phyloP scores from a whole-genome alignment of 2,113 vertebrate genomes.

The Pionites leucogaster region DNA sequence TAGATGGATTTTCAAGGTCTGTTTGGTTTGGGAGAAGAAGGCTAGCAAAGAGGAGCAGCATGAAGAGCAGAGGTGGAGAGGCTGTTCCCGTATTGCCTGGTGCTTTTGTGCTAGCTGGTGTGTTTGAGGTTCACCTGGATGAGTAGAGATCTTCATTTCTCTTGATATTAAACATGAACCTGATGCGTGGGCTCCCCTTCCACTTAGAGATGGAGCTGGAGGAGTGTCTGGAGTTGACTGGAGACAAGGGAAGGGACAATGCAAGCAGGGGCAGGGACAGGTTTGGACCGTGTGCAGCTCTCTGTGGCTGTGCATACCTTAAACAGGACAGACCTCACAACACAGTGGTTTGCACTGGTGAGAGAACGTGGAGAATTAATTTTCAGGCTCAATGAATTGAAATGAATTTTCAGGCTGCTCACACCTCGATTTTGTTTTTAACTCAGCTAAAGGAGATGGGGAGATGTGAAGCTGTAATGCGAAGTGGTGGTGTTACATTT shows the following conservation, averaged over 20 bases:
- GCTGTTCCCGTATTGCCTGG: too few relatives aligned
- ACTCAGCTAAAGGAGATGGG: background rate
- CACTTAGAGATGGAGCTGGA: background rate
- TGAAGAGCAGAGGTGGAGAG: background rate
- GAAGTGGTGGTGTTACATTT: background rate
- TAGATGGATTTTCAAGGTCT: background rate
- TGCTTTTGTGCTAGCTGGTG: background rate
- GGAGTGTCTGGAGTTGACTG: background rate
- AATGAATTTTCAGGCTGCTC: background rate
- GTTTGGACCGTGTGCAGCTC: fast-evolving
- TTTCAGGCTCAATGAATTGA: too few relatives aligned
- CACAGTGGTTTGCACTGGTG: background rate
- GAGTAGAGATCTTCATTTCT: background rate
- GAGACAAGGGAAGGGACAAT: background rate
- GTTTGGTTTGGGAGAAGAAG: background rate
- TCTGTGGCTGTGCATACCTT: fast-evolving
- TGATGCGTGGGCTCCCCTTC: background rate
- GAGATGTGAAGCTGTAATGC: background rate
- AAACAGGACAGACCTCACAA: background rate
- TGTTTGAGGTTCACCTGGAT: background rate
- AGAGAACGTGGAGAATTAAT: background rate
- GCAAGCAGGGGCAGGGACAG: background rate
- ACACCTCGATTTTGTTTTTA: background rate
- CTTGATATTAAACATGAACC: background rate
- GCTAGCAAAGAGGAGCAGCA: background rate